Conservation (phyloP, 2,888 invertebrate species). For the Automeris io region DNA sequence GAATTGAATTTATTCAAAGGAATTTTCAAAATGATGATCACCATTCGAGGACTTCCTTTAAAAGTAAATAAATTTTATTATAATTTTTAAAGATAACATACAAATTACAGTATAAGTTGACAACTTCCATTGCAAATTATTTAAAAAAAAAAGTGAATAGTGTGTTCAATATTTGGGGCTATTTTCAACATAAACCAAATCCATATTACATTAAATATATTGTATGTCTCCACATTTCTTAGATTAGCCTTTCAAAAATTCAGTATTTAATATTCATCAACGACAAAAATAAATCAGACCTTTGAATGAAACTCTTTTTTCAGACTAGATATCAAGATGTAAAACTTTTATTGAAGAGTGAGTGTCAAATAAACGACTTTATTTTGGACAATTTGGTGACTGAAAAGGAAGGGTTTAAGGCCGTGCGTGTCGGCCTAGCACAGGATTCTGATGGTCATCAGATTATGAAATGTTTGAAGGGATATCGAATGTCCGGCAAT, state of each 20-base stretch:
- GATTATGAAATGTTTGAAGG: constrained; percentile 50
- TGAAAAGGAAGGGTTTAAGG: constrained; percentile 44
- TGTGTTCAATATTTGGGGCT: no score
- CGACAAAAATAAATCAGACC: neutral
- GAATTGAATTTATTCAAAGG: neutral
- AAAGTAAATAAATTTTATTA: constrained; percentile 30
- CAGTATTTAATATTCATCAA: no score
- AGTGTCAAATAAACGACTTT: constrained; percentile 53
- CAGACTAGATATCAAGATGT: constrained; percentile 58
- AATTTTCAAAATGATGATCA: constrained; percentile 54
- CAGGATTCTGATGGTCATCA: constrained; percentile 47
- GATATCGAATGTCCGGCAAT: constrained; percentile 41
- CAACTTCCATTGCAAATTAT: no score
- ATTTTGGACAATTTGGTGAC: constrained; percentile 49
- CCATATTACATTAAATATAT: no score
- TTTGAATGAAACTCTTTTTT: constrained; percentile 12
- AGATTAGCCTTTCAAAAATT: no score
- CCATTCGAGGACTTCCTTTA: constrained; percentile 52
- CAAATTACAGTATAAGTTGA: no score
- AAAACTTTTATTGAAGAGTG: constrained; percentile 45
- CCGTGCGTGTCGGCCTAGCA: constrained; percentile 51
- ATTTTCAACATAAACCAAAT: no score
- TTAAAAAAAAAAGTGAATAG: no score
- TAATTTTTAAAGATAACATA: neutral
- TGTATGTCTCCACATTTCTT: no score